Evolutionary conservation across 2,888 invertebrate species (phyloP).

Genomic region (Frankliniella fusca): DNA sequence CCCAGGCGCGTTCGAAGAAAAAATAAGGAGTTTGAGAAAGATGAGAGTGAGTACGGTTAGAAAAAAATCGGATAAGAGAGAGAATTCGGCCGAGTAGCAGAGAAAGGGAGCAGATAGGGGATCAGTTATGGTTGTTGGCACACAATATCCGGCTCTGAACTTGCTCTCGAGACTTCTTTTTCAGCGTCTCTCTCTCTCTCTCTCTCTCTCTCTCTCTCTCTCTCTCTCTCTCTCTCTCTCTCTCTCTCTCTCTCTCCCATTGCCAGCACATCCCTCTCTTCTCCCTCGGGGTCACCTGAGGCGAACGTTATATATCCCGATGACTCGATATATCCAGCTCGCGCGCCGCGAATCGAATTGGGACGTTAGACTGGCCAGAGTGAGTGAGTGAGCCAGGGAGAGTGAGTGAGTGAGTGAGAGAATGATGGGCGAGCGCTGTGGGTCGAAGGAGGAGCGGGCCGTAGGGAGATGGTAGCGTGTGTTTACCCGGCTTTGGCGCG

Average conservation of each 20-base stretch:
- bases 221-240: not conserved
- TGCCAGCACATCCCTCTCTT: not conserved
- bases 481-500: too few relatives aligned
- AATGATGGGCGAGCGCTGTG: too few relatives aligned
- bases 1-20: too few relatives aligned
- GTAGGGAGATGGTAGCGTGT: too few relatives aligned
- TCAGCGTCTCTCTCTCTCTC: not conserved
- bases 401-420: too few relatives aligned
- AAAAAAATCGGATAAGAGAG: not conserved
- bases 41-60: not conserved
- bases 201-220: not conserved
- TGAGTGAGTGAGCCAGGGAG: not conserved
- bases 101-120: not conserved
- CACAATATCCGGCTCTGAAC: not conserved
- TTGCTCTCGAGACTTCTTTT: not conserved
- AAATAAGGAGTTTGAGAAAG: not conserved
- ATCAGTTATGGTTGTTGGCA: constrained; percentile 1
- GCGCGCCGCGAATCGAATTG: not conserved
- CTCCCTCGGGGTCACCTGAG: not conserved
- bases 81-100: not conserved
- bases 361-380: not conserved
- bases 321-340: not conserved
- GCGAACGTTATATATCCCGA: not conserved
- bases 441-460: too few relatives aligned
- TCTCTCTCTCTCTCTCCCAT: not conserved